These are phyloP conservation scores for Aphidius gifuensis DNA, from an alignment of 1,140 invertebrate species.

Conservation along the genomic window DNA sequence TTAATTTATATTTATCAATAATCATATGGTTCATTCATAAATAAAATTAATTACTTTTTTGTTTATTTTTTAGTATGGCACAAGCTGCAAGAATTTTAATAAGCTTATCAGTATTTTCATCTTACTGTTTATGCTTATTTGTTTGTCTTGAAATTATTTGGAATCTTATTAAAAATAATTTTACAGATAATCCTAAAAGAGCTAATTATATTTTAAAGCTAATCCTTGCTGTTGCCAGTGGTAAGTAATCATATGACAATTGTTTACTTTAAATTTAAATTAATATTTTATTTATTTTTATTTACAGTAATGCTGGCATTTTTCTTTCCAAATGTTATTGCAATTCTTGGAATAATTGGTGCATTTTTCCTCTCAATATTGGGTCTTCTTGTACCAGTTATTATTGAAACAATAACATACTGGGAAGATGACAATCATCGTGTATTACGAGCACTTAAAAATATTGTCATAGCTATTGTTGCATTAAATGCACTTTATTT, in stretches of 20 bases:
- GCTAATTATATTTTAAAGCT: conserved; percentile 76
- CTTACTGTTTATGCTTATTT: conserved; percentile 94
- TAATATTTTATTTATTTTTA: no score
- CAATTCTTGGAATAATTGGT: no score
- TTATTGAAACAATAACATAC: no score
- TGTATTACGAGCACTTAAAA: no score
- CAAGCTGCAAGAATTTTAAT: conserved; percentile 85
- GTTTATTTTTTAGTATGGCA: conserved; percentile 65
- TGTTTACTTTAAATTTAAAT: no score
- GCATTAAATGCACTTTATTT: no score
- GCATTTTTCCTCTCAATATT: no score
- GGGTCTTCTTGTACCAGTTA: no score
- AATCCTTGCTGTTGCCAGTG: conserved; percentile 59
- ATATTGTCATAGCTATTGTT: no score
- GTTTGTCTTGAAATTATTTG: conserved; percentile 84
- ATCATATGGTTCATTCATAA: not conserved
- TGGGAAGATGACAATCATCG: no score
- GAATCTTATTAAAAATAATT: conserved; percentile 70
- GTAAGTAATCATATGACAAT: conserved; percentile 45
- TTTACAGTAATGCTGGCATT: no score
- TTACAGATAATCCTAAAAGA: conserved; percentile 63
- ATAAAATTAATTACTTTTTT: conserved; percentile 1
- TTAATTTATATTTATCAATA: not conserved
- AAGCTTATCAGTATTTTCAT: conserved; percentile 84
- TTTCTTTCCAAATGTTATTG: no score